phyloP scores from a whole-genome alignment of 2,113 vertebrate genomes.

The Pteropus alecto region DNA sequence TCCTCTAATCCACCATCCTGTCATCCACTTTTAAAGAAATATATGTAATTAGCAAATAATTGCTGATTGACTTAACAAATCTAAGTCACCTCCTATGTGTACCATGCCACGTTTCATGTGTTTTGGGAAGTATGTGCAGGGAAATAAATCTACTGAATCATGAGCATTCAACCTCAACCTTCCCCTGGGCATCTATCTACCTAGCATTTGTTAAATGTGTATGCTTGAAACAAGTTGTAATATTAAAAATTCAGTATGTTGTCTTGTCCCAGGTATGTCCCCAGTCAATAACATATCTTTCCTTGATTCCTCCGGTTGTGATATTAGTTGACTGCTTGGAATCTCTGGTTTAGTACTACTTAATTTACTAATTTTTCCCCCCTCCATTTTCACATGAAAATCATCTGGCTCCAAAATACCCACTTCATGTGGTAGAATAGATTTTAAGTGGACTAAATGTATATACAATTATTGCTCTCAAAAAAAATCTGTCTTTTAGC shows the following conservation, averaged over 20 bases:
- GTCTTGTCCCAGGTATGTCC: not conserved
- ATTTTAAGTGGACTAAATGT: not conserved
- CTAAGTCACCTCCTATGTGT: not conserved
- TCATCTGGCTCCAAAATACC: not conserved
- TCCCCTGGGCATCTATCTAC: not conserved
- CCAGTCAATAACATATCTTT: not conserved
- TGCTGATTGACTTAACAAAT: not conserved
- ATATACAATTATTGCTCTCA: not conserved
- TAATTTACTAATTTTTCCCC: not conserved
- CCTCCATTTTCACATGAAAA: not conserved
- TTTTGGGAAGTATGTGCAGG: not conserved
- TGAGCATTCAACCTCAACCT: not conserved
- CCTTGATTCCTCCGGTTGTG: not conserved
- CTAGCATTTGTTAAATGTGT: not conserved
- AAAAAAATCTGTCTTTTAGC: not conserved
- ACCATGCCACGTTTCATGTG: not conserved
- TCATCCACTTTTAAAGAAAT: not conserved
- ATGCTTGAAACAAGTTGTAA: not conserved
- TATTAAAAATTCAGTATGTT: not conserved
- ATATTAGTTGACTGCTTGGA: not conserved
- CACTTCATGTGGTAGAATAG: not conserved
- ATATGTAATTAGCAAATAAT: not conserved
- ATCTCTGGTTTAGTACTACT: not conserved
- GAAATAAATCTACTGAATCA: not conserved
- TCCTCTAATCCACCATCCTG: not conserved